Conservation (phyloP, 2,797 vertebrate species). For the Lutjanus argentimaculatus region DNA sequence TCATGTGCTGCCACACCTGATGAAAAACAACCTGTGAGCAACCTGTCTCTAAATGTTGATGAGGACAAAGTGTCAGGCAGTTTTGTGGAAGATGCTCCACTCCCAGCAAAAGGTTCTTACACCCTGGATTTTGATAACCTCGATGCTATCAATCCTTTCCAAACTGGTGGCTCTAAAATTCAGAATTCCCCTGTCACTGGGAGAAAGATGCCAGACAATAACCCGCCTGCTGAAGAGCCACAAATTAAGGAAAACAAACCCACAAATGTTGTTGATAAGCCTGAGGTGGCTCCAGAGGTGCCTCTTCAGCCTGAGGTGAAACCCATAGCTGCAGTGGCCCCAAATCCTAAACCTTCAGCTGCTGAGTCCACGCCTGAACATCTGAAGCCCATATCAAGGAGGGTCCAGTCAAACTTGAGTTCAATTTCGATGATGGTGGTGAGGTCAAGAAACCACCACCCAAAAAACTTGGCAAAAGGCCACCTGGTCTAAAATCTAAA, state of each 20-base stretch:
- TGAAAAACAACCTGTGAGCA: constrained; percentile 27
- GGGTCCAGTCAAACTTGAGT: constrained; percentile 86
- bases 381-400: constrained; percentile 43
- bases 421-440: constrained; percentile 84
- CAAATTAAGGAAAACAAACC: constrained; percentile 53
- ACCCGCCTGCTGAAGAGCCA: constrained; percentile 49
- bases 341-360: constrained; percentile 13
- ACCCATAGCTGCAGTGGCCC: constrained; percentile 40
- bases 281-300: constrained; percentile 23
- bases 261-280: not conserved
- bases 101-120: constrained; percentile 66
- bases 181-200: constrained; percentile 72
- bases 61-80: constrained; percentile 28
- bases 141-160: constrained; percentile 79
- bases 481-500: constrained; percentile 78
- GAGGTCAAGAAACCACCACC: constrained; percentile 82
- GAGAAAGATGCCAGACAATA: constrained; percentile 31
- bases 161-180: constrained; percentile 75
- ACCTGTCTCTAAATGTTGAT: not conserved
- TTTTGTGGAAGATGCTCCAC: constrained; percentile 71
- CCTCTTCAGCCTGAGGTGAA: constrained; percentile 46
- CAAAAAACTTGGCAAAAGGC: constrained; percentile 85
- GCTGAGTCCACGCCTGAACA: constrained; percentile 18
- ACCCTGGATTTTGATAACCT: constrained; percentile 78
- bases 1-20: constrained; percentile 44